Evolutionary conservation across 2,113 vertebrate genomes (phyloP).

Genomic region (Thunnus maccoyii): DNA sequence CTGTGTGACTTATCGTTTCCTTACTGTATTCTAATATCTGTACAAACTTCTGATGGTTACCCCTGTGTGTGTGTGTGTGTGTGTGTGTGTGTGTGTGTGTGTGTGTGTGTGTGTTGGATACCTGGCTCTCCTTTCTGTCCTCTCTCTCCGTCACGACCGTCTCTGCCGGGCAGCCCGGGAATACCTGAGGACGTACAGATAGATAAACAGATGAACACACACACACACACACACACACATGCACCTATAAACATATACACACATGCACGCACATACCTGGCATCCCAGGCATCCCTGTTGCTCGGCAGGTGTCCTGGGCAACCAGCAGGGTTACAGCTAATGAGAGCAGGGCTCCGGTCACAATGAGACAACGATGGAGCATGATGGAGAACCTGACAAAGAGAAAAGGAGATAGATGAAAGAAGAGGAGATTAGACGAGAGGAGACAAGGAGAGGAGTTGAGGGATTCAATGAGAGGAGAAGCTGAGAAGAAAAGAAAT

Average conservation of each 20-base stretch:
- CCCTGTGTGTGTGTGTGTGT: neutral
- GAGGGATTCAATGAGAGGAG: neutral
- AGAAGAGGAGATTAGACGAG: no score
- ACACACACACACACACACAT: neutral
- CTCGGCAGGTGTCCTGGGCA: conserved; percentile 53
- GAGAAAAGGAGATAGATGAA: neutral
- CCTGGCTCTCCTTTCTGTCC: conserved; percentile 77
- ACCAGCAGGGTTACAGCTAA: neutral
- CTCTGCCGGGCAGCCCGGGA: conserved; percentile 89
- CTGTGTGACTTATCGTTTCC: no score
- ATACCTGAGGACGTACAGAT: conserved; percentile 75
- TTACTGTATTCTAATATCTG: no score
- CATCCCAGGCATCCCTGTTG: conserved; percentile 55
- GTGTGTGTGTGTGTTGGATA: conserved; percentile 26
- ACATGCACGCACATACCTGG: conserved; percentile 51
- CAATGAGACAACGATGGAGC: conserved; percentile 4
- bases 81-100: no score
- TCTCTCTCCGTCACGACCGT: conserved; percentile 87
- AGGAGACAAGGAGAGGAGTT: neutral
- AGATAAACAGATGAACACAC: neutral
- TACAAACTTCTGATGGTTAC: no score
- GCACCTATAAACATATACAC: neutral
- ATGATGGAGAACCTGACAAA: conserved; percentile 37
- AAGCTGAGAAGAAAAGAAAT: neutral
- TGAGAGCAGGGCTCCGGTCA: conserved; percentile 24